Evolutionary conservation across 2,888 invertebrate species (phyloP).

Genomic region (Epinotia demarniana): DNA sequence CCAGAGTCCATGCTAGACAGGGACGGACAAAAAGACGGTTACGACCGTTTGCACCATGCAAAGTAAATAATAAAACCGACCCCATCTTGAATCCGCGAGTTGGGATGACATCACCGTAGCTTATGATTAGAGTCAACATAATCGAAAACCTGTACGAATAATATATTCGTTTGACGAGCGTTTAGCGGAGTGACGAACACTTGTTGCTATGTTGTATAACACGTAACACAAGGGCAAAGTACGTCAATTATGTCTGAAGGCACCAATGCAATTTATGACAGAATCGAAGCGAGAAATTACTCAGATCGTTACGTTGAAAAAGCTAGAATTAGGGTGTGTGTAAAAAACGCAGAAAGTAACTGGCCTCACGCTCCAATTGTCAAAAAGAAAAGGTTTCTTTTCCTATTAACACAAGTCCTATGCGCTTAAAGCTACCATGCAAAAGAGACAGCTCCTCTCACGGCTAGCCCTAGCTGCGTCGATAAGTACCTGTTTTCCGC

Average conservation of each 20-base stretch:
- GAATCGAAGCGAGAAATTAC: constrained; percentile 32
- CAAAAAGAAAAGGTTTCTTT: constrained; percentile 41
- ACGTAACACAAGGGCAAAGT: constrained; percentile 48
- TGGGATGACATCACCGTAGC: constrained; percentile 79
- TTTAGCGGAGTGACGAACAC: constrained; percentile 51
- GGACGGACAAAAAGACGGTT: constrained; percentile 78
- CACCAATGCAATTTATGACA: constrained; percentile 33
- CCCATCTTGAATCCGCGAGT: constrained; percentile 68
- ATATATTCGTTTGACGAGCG: constrained; percentile 63
- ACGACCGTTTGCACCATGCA: constrained; percentile 73
- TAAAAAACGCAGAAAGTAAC: constrained; percentile 38
- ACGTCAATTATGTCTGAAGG: constrained; percentile 8
- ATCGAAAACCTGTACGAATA: constrained; percentile 57
- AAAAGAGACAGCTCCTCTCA: background rate
- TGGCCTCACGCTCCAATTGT: constrained; percentile 41
- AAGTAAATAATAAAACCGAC: constrained; percentile 79
- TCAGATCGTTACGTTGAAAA: constrained; percentile 37
- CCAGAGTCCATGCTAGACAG: constrained; percentile 58
- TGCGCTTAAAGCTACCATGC: background rate
- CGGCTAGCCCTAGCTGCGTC: background rate
- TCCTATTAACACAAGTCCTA: constrained; percentile 3
- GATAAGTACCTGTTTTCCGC: constrained; percentile 81
- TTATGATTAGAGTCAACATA: constrained; percentile 78
- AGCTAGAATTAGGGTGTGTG: constrained; percentile 43
- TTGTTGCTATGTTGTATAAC: constrained; percentile 63